phyloP scores from a whole-genome alignment of 2,888 invertebrate species.

The Panopea generosa region DNA sequence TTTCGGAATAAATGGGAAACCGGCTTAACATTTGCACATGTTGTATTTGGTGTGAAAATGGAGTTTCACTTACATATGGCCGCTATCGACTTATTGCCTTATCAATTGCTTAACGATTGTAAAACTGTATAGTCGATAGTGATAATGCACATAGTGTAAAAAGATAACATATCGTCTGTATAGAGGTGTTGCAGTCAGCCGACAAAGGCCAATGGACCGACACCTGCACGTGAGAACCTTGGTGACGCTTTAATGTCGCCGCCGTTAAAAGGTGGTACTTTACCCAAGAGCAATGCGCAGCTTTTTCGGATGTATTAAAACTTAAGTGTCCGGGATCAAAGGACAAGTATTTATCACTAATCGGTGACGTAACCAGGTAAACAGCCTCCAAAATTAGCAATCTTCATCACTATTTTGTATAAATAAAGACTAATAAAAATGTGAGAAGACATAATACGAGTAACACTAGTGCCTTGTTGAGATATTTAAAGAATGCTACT shows the following conservation, averaged over 20 bases:
- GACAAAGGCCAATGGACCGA: neutral
- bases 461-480: too few species aligned
- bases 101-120: constrained; percentile 4
- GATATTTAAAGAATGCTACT: too few species aligned
- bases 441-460: too few species aligned
- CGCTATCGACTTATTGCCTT: constrained; percentile 13
- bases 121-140: neutral
- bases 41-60: too few species aligned
- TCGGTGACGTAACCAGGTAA: constrained; percentile 30
- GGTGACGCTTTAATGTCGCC: constrained; percentile 12
- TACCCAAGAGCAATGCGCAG: constrained; percentile 8
- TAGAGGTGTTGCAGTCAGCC: neutral
- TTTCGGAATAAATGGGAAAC: too few species aligned
- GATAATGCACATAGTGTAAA: constrained; percentile 4
- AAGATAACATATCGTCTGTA: constrained; percentile 30
- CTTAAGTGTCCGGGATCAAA: constrained; percentile 20
- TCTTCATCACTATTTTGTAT: constrained; percentile 17
- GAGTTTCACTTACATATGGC: neutral
- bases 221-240: neutral
- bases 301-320: constrained; percentile 4
- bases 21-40: too few species aligned
- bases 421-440: too few species aligned
- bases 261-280: constrained; percentile 10
- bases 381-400: constrained; percentile 13
- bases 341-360: constrained; percentile 8